phyloP scores from a whole-genome alignment of 2,888 invertebrate species.

The Pterostichus madidus region DNA sequence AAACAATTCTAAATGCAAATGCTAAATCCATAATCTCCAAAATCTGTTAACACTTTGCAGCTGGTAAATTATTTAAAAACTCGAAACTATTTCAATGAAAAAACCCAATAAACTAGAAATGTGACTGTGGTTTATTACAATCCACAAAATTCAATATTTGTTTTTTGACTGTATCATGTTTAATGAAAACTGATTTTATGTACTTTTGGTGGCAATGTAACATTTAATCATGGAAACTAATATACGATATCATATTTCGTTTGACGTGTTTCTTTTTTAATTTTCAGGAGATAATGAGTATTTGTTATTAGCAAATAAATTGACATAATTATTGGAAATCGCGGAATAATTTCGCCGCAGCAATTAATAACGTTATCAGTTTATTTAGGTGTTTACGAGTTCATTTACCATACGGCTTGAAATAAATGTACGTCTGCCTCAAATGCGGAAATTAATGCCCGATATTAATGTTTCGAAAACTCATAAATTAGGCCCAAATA shows the following conservation, averaged over 20 bases:
- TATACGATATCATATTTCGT: neutral
- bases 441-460: conserved; percentile 59
- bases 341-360: conserved; percentile 25
- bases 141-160: neutral
- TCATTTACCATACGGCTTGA: conserved; percentile 29
- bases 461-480: conserved; percentile 47
- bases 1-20: too few relatives aligned
- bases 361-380: conserved; percentile 59
- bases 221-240: conserved; percentile 1
- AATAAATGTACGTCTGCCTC: conserved; percentile 36
- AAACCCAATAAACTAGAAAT: neutral
- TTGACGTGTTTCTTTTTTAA: conserved; percentile 12
- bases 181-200: neutral
- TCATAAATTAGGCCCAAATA: conserved; percentile 35
- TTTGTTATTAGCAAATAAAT: conserved; percentile 44
- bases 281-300: conserved; percentile 37
- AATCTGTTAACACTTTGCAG: neutral
- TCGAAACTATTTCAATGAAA: neutral
- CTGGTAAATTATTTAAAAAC: neutral
- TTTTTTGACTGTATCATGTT: neutral
- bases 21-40: too few relatives aligned
- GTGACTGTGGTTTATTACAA: neutral
- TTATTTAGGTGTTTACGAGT: conserved; percentile 40
- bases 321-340: conserved; percentile 54
- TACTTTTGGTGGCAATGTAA: neutral